A percentile compares a stretch with the other conserved stretches of the same genome.
Evolutionary conservation across 2,888 invertebrate species (phyloP).

Genomic region (Spisula subtruncata): DNA sequence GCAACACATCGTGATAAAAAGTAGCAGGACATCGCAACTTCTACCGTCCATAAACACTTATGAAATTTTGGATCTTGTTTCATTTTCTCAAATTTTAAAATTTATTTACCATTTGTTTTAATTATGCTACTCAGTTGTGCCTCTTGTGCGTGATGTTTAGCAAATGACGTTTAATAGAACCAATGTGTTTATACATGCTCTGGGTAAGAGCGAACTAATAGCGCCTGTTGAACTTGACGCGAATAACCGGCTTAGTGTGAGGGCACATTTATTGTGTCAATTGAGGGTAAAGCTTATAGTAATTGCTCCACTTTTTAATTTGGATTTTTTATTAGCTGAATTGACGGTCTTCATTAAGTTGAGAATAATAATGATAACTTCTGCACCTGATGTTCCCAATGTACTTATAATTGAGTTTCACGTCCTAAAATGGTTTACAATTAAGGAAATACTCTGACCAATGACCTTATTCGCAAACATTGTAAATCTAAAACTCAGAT

Average conservation of each 20-base stretch:
- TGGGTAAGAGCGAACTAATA: background rate
- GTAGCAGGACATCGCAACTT: constrained; percentile 50
- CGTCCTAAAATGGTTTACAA: too few species aligned
- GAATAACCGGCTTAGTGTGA: background rate
- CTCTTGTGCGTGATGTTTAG: background rate
- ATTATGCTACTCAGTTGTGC: background rate
- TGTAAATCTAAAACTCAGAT: too few species aligned
- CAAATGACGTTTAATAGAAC: constrained; percentile 9
- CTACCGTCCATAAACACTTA: constrained; percentile 11
- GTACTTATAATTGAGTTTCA: too few species aligned
- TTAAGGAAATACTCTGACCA: too few species aligned
- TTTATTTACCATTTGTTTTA: constrained; percentile 55
- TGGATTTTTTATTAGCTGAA: background rate
- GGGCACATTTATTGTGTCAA: constrained; percentile 1
- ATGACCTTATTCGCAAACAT: too few species aligned
- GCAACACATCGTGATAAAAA: constrained; percentile 54
- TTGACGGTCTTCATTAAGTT: background rate
- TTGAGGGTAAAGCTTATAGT: background rate
- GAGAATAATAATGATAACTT: background rate
- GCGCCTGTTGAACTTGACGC: background rate
- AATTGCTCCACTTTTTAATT: background rate
- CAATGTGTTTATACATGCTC: constrained; percentile 2
- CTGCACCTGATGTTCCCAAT: background rate
- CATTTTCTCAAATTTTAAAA: constrained; percentile 49
- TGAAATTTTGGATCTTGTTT: constrained; percentile 26